Percentiles rank a stretch among this genome's conserved stretches.
Evolutionary conservation across 1,140 invertebrate genomes (phyloP).

Genomic region (Dendroctonus valens): DNA sequence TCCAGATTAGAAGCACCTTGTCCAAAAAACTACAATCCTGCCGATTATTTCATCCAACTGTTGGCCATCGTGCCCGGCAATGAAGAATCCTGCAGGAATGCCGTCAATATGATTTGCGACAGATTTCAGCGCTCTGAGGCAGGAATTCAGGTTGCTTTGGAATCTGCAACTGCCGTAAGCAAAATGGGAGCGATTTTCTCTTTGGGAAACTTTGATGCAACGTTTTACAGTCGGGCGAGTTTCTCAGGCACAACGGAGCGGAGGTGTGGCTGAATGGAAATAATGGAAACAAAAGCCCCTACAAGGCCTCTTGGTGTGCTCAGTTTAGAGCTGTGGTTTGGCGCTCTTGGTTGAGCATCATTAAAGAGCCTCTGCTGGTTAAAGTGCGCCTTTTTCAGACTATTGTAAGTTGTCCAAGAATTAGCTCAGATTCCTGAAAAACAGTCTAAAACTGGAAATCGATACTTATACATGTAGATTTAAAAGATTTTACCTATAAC

Average conservation of each 20-base stretch:
- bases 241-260: constrained; percentile 24
- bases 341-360: constrained; percentile 83
- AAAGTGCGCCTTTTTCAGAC: constrained; percentile 87
- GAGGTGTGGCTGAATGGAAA: constrained; percentile 30
- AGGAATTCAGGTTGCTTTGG: constrained; percentile 58
- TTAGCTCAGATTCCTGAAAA: too few relatives aligned
- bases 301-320: constrained; percentile 83
- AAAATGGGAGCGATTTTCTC: not conserved
- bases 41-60: constrained; percentile 87
- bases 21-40: constrained; percentile 90
- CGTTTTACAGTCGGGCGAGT: constrained; percentile 22
- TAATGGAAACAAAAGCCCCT: constrained; percentile 48
- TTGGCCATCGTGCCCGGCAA: constrained; percentile 83
- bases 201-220: not conserved
- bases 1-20: constrained; percentile 71
- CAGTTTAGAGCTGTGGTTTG: constrained; percentile 89
- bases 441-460: too few relatives aligned
- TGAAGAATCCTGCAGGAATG: constrained; percentile 71
- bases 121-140: constrained; percentile 64
- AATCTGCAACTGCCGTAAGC: constrained; percentile 53
- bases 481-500: too few relatives aligned
- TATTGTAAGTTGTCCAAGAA: too few relatives aligned
- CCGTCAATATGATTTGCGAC: constrained; percentile 76
- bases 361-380: constrained; percentile 87
- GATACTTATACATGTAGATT: too few relatives aligned